Conservation (phyloP, 2,797 vertebrate genomes). For the Columba guinea region DNA sequence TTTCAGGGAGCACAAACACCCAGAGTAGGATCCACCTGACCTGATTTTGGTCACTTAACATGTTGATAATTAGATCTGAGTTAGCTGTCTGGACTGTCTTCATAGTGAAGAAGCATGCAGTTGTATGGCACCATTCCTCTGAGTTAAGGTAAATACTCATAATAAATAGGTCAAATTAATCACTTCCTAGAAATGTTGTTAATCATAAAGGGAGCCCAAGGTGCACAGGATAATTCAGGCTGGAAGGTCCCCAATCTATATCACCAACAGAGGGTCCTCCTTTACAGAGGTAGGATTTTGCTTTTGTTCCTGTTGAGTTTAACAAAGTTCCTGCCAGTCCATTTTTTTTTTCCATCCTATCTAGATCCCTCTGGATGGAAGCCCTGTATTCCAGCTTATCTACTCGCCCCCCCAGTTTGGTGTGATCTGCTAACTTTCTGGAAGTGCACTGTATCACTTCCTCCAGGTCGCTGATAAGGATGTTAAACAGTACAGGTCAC, state of each 20-base stretch:
- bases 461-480: not conserved
- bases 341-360: not conserved
- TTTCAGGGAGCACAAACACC: not conserved
- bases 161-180: not conserved
- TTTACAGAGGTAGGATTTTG: not conserved
- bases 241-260: not conserved
- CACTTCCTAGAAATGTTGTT: not conserved
- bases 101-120: not conserved
- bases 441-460: not conserved
- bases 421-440: not conserved
- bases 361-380: not conserved
- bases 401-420: not conserved
- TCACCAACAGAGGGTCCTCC: not conserved
- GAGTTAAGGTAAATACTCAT: not conserved
- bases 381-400: not conserved
- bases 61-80: not conserved
- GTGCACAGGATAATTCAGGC: not conserved
- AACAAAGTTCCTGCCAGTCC: not conserved
- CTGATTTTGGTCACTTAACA: not conserved
- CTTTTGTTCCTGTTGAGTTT: not conserved
- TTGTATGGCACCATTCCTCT: not conserved
- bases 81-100: not conserved
- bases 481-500: not conserved
- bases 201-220: not conserved
- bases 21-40: not conserved